phyloP scores from a whole-genome alignment of 2,888 invertebrate genomes.

The Eucera pruinosa region DNA sequence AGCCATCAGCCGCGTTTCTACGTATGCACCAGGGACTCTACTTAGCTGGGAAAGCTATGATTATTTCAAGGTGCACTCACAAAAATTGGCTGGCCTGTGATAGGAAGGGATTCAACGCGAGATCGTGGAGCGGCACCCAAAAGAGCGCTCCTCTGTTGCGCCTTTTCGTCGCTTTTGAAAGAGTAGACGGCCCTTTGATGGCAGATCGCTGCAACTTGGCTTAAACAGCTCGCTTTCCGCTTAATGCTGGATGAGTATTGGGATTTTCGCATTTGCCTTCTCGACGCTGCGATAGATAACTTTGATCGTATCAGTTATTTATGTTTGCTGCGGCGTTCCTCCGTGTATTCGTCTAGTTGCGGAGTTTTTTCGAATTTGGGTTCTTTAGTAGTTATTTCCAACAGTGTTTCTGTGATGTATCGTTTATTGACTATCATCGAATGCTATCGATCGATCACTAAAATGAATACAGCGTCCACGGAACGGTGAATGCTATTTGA shows the following conservation, averaged over 20 bases:
- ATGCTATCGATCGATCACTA: no score
- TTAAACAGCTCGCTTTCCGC: slow-evolving; percentile 38
- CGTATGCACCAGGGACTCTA: slow-evolving; percentile 55
- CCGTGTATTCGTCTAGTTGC: not conserved
- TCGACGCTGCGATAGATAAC: not conserved
- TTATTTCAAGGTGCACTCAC: slow-evolving; percentile 82
- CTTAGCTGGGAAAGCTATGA: slow-evolving; percentile 74
- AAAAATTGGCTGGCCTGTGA: slow-evolving; percentile 77
- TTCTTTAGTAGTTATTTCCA: no score
- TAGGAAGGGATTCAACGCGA: no score
- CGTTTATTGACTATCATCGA: no score
- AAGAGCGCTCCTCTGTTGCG: slow-evolving; percentile 4
- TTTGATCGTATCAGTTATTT: not conserved
- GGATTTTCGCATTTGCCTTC: slow-evolving; percentile 4
- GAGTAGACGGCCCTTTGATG: slow-evolving; percentile 44
- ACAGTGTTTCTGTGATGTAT: no score
- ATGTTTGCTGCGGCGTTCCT: not conserved
- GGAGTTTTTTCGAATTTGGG: not conserved
- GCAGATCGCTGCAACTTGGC: slow-evolving; percentile 42
- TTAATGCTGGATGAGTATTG: slow-evolving; percentile 31
- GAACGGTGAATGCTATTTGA: no score
- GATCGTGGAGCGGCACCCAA: no score
- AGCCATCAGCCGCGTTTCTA: slow-evolving; percentile 6
- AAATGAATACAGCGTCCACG: no score
- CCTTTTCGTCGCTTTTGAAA: slow-evolving; percentile 56